Evolutionary conservation across 2,797 vertebrate species (phyloP), one percentile per base, ranked within the genome.

Genomic region (Chloroceryle amazona): DNA sequence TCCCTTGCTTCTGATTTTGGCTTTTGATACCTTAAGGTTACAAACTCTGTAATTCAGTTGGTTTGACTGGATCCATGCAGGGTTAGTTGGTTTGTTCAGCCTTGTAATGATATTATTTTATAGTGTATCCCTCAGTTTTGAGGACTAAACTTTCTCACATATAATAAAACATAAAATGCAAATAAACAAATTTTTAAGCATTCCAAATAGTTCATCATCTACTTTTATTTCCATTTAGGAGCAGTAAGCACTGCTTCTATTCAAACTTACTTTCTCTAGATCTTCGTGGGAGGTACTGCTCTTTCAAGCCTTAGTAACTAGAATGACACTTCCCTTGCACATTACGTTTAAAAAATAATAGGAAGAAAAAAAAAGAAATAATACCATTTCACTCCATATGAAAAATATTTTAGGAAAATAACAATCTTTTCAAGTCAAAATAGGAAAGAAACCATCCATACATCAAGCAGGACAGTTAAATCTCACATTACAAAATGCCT

Each of bases 401-500:
- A 60, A 63, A 62, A 63, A 26, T 17, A 0, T 41, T 78, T 52
- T 49, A 47, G 79, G 41, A 70, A 80, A 81, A 70, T 28, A 52
- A 21, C 37, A 42, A 63, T 58, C 2, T 57, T 88, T 91, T 57
- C 47, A 47, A 51, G 42, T 19, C 0, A 11, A 78, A 91, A 39
- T 23, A 54, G 9, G 17, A 84, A 65, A 55, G 21, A 63, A 79
- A 41, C 11, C 26, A 47, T 81, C n/a, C 58, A 11, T 67, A 21
- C 23, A 91, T 62, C 51, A 81, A 74, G 39, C 2, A 71, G 20
- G 20, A 67, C 9, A 90, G 68, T 61, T 52, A 68, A 33, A 57
- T 88, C 95, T 93, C 37, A 35, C 9, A 26, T 63, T n/a, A n/a
- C 31, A 88, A 55, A 93, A 42, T 75, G 3, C 20, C 33, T 72